Percentiles rank a stretch among this genome's conserved stretches.
phyloP scores from a whole-genome alignment of 2,888 invertebrate species.

The Salticus scenicus region DNA sequence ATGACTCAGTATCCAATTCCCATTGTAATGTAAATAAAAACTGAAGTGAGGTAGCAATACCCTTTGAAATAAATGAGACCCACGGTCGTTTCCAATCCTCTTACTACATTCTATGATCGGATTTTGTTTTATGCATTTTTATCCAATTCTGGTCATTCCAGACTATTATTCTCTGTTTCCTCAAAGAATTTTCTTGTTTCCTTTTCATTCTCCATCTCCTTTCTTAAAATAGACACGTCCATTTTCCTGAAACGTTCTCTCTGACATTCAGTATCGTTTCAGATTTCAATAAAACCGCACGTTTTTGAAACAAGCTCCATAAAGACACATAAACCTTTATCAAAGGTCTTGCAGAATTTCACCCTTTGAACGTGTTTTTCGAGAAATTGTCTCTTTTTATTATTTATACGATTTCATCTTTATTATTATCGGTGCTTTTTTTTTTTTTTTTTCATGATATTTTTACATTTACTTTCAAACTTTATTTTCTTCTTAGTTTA shows the following conservation, averaged over 20 bases:
- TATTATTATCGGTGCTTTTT: conserved; percentile 44
- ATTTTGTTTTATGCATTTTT: conserved; percentile 25
- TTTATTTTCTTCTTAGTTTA: background rate
- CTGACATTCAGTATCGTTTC: conserved; percentile 58
- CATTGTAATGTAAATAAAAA: background rate
- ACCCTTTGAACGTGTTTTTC: conserved; percentile 33
- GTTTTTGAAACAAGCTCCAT: conserved; percentile 56
- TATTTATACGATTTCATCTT: conserved; percentile 50
- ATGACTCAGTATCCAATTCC: no score
- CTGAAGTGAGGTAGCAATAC: conserved; percentile 21
- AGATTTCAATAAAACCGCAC: conserved; percentile 66
- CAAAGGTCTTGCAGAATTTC: conserved; percentile 39
- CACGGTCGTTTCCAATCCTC: conserved; percentile 35
- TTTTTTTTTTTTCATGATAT: background rate
- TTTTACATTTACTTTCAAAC: conserved; percentile 26
- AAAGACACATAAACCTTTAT: conserved; percentile 64
- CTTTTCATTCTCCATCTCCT: background rate
- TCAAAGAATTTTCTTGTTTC: background rate
- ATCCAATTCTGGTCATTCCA: conserved; percentile 33
- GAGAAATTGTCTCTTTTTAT: conserved; percentile 35
- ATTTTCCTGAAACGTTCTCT: conserved; percentile 23
- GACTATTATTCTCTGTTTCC: background rate
- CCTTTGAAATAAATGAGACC: conserved; percentile 40
- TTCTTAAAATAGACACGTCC: conserved; percentile 59
- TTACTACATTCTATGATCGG: background rate